A percentile compares a stretch with the other conserved stretches of the same genome.
Conservation (phyloP, 2,888 invertebrate genomes). For the Chaetoderma sp. region DNA sequence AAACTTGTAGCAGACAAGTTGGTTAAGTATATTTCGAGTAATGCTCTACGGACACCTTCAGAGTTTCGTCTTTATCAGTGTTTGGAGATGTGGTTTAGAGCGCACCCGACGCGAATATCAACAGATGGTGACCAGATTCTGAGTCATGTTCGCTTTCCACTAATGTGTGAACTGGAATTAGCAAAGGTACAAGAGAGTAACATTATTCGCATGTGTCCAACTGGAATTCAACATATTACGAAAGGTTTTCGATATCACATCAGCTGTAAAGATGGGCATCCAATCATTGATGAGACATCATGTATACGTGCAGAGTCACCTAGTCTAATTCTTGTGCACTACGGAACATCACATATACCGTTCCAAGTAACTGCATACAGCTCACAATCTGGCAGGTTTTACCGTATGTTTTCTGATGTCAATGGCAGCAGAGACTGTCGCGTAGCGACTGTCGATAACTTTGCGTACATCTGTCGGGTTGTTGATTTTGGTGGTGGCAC, state of each 20-base stretch:
- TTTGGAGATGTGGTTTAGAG: constrained; percentile 60
- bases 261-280: constrained; percentile 58
- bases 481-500: constrained; percentile 68
- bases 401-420: constrained; percentile 62
- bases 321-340: constrained; percentile 56
- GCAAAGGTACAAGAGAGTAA: constrained; percentile 51
- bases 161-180: constrained; percentile 63
- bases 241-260: constrained; percentile 57
- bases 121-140: constrained; percentile 48
- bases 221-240: constrained; percentile 46
- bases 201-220: constrained; percentile 49
- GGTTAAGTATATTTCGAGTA: constrained; percentile 52
- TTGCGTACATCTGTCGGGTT: constrained; percentile 65
- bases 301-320: constrained; percentile 46
- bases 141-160: constrained; percentile 57
- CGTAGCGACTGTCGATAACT: constrained; percentile 62
- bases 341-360: constrained; percentile 63
- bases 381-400: constrained; percentile 51
- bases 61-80: constrained; percentile 59
- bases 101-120: constrained; percentile 45
- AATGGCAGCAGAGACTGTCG: constrained; percentile 66
- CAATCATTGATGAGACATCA: constrained; percentile 51
- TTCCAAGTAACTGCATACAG: constrained; percentile 66
- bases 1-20: constrained; percentile 54
- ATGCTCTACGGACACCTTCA: constrained; percentile 51